A percentile compares a stretch with the other conserved stretches of the same genome.
phyloP scores from a whole-genome alignment of 1,140 invertebrate genomes.

The Leptinotarsa lineolata region DNA sequence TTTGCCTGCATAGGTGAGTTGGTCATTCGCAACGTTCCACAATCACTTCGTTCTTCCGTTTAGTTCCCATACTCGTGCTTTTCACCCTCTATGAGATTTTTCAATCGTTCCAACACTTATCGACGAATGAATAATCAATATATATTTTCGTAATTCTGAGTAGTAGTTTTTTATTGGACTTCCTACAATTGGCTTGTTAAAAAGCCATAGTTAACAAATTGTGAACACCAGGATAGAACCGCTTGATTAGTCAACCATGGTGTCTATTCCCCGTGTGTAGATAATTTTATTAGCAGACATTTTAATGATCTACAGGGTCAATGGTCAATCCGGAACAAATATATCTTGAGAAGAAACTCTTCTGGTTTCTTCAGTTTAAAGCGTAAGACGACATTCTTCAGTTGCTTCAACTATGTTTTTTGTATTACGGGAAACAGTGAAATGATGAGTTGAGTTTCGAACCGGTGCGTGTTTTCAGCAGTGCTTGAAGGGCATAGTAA shows the following conservation, averaged over 20 bases:
- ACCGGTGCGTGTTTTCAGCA: too few relatives aligned
- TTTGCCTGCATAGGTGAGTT: too few relatives aligned
- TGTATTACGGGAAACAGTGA: too few relatives aligned
- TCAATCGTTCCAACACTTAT: background rate
- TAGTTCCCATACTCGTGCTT: too few relatives aligned
- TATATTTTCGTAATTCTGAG: background rate
- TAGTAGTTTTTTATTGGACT: background rate
- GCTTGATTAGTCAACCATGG: conserved; percentile 18
- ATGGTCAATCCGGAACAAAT: conserved; percentile 18
- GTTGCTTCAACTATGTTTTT: too few relatives aligned
- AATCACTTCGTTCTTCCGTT: too few relatives aligned
- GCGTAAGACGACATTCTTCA: too few relatives aligned
- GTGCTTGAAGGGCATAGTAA: too few relatives aligned
- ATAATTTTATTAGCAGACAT: conserved; percentile 11
- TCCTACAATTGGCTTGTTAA: background rate
- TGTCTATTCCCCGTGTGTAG: conserved; percentile 12
- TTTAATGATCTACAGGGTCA: conserved; percentile 16
- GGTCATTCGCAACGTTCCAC: too few relatives aligned
- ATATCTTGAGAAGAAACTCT: background rate
- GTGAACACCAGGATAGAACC: conserved; percentile 7
- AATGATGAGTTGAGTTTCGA: too few relatives aligned
- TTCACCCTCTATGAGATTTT: too few relatives aligned
- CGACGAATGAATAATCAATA: background rate
- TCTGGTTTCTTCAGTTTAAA: too few relatives aligned
- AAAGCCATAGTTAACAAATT: conserved; percentile 12